Evolutionary conservation across 1,140 invertebrate genomes (phyloP).

Genomic region (Lordiphosa clarofinis): DNA sequence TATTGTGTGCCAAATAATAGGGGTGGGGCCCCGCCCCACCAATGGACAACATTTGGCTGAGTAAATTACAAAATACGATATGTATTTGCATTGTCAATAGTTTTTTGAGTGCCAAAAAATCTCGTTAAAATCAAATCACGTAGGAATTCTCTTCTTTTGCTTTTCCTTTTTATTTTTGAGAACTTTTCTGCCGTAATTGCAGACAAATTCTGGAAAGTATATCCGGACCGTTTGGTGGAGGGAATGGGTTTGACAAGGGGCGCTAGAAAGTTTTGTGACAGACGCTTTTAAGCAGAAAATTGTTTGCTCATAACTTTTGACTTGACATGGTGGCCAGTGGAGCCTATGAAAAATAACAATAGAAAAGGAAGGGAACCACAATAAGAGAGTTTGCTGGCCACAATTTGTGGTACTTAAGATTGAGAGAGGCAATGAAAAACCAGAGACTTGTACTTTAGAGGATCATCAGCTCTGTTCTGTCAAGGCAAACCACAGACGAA

Average conservation of each 20-base stretch:
- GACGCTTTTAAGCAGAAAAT: conserved; percentile 75
- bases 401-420: conserved; percentile 5
- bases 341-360: conserved; percentile 41
- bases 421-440: no score
- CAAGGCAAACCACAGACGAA: no score
- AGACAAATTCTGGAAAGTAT: conserved; percentile 63
- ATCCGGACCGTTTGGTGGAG: conserved; percentile 27
- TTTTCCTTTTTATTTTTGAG: conserved; percentile 4
- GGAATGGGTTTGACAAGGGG: conserved; percentile 50
- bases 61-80: conserved; percentile 59
- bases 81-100: conserved; percentile 72
- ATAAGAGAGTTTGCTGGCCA: background rate
- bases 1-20: conserved; percentile 38
- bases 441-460: no score
- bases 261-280: conserved; percentile 67
- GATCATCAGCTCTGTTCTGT: no score
- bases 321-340: conserved; percentile 8
- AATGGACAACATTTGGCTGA: conserved; percentile 44
- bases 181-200: conserved; percentile 51
- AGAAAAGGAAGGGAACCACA: background rate
- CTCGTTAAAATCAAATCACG: conserved; percentile 76
- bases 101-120: conserved; percentile 40
- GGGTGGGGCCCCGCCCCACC: conserved; percentile 32
- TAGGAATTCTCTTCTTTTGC: conserved; percentile 26
- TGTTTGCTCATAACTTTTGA: conserved; percentile 73